Evolutionary conservation across 2,888 invertebrate species (phyloP).

Genomic region (Tricholauxania praeusta): DNA sequence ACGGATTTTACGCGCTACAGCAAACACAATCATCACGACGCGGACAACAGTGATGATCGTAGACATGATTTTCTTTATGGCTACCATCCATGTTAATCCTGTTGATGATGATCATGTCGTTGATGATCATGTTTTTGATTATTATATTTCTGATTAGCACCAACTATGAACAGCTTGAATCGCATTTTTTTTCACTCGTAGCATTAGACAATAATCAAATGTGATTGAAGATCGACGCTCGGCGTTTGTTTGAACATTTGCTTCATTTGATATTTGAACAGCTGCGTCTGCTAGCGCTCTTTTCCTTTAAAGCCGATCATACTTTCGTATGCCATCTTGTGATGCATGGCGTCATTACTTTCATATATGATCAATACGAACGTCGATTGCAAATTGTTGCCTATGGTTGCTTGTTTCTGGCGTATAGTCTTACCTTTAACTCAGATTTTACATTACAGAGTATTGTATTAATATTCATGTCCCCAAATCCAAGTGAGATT

Average conservation of each 20-base stretch:
- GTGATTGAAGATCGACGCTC: background rate
- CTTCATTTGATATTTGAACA: conserved; percentile 23
- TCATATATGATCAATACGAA: conserved; percentile 28
- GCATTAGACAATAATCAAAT: conserved; percentile 13
- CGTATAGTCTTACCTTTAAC: too few relatives aligned
- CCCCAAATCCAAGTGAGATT: too few relatives aligned
- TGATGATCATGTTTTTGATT: background rate
- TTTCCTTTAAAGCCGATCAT: background rate
- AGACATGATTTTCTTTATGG: too few relatives aligned
- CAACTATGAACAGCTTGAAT: conserved; percentile 1
- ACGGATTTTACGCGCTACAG: background rate
- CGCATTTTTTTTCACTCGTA: background rate
- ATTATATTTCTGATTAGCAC: background rate
- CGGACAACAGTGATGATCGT: background rate
- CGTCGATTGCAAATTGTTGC: conserved; percentile 24
- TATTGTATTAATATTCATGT: too few relatives aligned
- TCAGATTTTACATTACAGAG: too few relatives aligned
- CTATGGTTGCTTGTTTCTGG: too few relatives aligned
- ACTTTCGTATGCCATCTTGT: background rate
- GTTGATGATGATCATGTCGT: background rate
- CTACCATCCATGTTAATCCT: background rate
- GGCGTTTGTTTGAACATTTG: background rate
- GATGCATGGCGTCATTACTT: conserved; percentile 23
- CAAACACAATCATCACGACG: background rate
- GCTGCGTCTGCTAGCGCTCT: conserved; percentile 9